Conservation (phyloP, 2,888 invertebrate species). For the Pseudanteris insignis region DNA sequence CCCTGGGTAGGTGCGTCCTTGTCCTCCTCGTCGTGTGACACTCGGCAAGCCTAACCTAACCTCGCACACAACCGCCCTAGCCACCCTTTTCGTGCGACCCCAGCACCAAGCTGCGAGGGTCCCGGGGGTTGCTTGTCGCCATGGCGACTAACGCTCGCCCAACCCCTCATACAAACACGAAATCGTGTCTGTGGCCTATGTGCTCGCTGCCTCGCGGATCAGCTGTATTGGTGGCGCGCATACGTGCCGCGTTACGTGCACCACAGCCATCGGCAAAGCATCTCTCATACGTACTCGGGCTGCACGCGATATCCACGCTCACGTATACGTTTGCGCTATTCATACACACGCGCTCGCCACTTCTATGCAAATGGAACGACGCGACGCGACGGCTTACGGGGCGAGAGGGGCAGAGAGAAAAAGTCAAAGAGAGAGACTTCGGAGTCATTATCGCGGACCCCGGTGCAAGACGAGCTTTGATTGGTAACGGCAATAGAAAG, state of each 20-base stretch:
- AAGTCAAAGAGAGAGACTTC: slow-evolving; percentile 12
- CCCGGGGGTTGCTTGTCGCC: slow-evolving; percentile 65
- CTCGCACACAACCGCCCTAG: slow-evolving; percentile 61
- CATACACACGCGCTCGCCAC: neutral
- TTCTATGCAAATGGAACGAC: slow-evolving; percentile 20
- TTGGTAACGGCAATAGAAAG: slow-evolving; percentile 17
- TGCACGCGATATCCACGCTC: too few species aligned
- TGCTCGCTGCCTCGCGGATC: slow-evolving; percentile 31
- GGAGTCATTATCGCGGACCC: slow-evolving; percentile 21
- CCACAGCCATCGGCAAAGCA: too few species aligned
- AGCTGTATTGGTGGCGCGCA: neutral
- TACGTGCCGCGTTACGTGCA: too few species aligned
- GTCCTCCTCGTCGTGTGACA: slow-evolving; percentile 64
- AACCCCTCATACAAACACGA: slow-evolving; percentile 49
- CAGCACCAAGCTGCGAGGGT: slow-evolving; percentile 59
- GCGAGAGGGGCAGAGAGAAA: slow-evolving; percentile 1
- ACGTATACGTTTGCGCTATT: too few species aligned
- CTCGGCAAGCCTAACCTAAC: slow-evolving; percentile 61
- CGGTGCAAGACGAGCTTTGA: slow-evolving; percentile 14
- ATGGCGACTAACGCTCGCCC: slow-evolving; percentile 62
- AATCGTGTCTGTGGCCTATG: slow-evolving; percentile 47
- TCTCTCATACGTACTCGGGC: too few species aligned
- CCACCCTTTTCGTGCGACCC: slow-evolving; percentile 64
- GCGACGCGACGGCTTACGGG: too few species aligned
- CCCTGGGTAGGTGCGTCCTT: slow-evolving; percentile 54